Base-by-base conservation (phyloP, 2,888 invertebrate species). In the Philereme vetulata region DNA sequence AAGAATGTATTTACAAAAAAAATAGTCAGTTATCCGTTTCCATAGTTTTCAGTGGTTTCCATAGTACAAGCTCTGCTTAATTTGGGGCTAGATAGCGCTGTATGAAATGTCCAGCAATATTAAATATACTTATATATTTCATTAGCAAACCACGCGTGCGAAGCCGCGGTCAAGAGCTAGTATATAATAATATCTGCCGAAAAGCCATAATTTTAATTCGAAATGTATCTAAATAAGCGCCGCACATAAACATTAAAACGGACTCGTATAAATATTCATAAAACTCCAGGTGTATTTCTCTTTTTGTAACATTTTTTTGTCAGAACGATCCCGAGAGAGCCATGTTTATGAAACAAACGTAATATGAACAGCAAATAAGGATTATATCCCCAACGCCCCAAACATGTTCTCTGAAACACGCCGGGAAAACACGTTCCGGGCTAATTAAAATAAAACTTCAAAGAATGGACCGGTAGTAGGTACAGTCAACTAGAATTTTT, bases 301-400 rank as follows among this genome's bases (percentile, higher is more conserved):
- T 60, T 61, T 69, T 65, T 68, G 56, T 67, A 75, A 65, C 70
- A 74, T 76, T 75, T 70, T 69, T 73, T 70, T 68, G 70, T 67
- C 62, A 66, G 70, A 74, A 72, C 65, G 68, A 64, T 62, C 79
- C 72, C 78, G 45, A 46, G 74, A 72, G 76, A 67, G 71, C 70
- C 64, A 71, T 76, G 77, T 79, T 78, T 78, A 76, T 75, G 72
- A 69, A 62, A 67, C 66, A 67, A 65, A 70, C 69, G 70, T 76
- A 74, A 79, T 77, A 75, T 69, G 73, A 75, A 77, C 72, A 72
- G 72, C 74, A 78, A 79, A 79, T 74, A 78, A 72, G 71, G 72
- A 74, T 74, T 73, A 73, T 65, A 66, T 67, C 67, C 67, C 62
- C 65, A 53, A 52, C 48, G 54, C 51, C 52, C 62, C 57, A 46